Conservation (phyloP, 2,797 vertebrate genomes). For the Mus minutoides region DNA sequence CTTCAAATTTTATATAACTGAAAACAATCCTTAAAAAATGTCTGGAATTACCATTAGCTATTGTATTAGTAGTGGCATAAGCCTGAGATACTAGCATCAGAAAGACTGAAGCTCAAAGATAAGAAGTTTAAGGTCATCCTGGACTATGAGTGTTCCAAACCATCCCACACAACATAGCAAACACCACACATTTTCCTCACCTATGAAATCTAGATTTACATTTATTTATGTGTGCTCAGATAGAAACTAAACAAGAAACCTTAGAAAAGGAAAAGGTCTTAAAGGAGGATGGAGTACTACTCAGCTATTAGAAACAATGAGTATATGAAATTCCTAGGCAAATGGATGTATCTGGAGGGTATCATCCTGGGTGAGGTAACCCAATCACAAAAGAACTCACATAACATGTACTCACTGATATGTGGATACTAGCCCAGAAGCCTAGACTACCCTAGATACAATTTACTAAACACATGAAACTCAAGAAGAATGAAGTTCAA, state of each 20-base stretch:
- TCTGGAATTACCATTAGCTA: not conserved
- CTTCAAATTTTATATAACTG: not conserved
- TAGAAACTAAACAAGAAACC: not conserved
- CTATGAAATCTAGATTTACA: not conserved
- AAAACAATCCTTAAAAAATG: not conserved
- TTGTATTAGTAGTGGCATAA: not conserved
- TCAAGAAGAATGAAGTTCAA: no score
- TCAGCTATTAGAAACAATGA: no score
- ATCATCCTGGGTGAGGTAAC: no score
- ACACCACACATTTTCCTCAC: not conserved
- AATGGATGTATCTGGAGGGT: no score
- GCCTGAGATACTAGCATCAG: not conserved
- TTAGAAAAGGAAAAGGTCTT: not conserved
- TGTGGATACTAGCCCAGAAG: no score
- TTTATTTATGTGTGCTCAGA: not conserved
- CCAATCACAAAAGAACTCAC: no score
- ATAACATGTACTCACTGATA: no score
- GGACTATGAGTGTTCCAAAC: not conserved
- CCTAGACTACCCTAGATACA: no score
- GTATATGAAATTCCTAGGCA: no score
- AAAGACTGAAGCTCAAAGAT: not conserved
- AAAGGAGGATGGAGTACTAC: no score
- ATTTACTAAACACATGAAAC: no score
- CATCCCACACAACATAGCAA: not conserved
- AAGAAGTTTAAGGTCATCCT: no score